Conservation (phyloP, 2,888 invertebrate species). For the Camptogramma bilineatum region DNA sequence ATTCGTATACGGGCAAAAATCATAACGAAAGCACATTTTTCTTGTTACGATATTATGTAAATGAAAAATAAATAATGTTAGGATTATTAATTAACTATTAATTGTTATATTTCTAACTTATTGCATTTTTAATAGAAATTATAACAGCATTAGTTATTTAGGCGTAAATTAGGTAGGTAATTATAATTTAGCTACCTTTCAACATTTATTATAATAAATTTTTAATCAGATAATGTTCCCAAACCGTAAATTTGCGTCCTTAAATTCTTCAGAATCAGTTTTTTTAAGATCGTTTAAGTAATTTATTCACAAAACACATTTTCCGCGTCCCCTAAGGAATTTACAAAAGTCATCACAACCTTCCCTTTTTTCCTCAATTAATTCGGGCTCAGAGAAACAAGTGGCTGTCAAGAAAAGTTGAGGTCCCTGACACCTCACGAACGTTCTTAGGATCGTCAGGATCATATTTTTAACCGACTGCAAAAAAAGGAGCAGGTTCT, state of each 20-base stretch:
- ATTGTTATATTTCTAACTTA: too few species aligned
- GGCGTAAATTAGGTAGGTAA: too few species aligned
- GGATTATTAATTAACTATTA: too few species aligned
- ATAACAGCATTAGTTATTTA: too few species aligned
- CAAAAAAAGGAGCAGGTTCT: too few species aligned
- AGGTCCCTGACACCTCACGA: slow-evolving; percentile 14
- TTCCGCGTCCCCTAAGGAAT: slow-evolving; percentile 33
- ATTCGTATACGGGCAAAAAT: background rate
- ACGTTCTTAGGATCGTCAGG: slow-evolving; percentile 8
- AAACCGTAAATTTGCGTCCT: background rate
- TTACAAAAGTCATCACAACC: slow-evolving; percentile 41
- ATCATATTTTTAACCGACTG: background rate
- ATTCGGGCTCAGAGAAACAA: slow-evolving; percentile 42
- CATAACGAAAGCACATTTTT: too few species aligned
- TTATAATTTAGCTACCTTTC: too few species aligned
- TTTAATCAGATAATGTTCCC: background rate
- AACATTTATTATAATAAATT: background rate
- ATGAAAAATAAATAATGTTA: too few species aligned
- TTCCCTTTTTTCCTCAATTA: slow-evolving; percentile 44
- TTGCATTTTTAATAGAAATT: too few species aligned
- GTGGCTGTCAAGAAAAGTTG: slow-evolving; percentile 34
- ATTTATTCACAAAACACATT: slow-evolving; percentile 21
- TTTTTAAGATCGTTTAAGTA: background rate
- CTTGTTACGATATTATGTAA: too few species aligned
- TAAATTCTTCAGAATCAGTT: background rate